phyloP scores from a whole-genome alignment of 2,888 invertebrate genomes.

The Amblyjoppa proteus region DNA sequence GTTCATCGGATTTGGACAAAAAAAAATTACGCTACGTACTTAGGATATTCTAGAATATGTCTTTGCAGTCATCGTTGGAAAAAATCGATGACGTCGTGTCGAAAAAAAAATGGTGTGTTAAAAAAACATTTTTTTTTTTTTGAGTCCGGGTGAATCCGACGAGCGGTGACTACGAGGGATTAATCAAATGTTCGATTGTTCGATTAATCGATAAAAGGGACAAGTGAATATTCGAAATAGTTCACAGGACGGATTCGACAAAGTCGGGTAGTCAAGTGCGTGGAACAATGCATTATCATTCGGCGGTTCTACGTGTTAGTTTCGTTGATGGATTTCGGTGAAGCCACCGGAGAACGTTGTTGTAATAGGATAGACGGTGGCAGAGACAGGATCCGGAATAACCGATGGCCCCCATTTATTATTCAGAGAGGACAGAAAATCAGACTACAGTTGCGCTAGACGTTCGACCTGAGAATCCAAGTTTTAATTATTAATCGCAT shows the following conservation, averaged over 20 bases:
- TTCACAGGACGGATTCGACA: not conserved
- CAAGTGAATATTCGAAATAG: slow-evolving; percentile 11
- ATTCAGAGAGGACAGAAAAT: slow-evolving; percentile 14
- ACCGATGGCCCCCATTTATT: slow-evolving; percentile 11
- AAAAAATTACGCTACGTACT: too few species aligned
- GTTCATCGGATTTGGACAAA: too few species aligned
- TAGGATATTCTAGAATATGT: too few species aligned
- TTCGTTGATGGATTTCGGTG: slow-evolving; percentile 21
- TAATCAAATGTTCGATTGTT: slow-evolving; percentile 1
- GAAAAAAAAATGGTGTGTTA: too few species aligned
- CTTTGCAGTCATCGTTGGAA: too few species aligned
- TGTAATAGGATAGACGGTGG: slow-evolving; percentile 23
- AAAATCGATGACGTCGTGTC: too few species aligned
- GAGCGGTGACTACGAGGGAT: not conserved
- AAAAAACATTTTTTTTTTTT: too few species aligned
- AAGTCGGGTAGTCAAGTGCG: not conserved
- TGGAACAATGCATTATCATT: slow-evolving; percentile 19
- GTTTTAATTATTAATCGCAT: slow-evolving; percentile 10
- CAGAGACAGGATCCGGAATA: slow-evolving; percentile 15
- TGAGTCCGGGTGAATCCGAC: too few species aligned
- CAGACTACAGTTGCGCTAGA: slow-evolving; percentile 13
- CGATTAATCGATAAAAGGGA: not conserved
- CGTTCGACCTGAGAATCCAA: not conserved
- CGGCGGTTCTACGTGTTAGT: slow-evolving; percentile 8
- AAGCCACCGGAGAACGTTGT: not conserved